Conservation (phyloP, 2,113 vertebrate genomes). For the Trochalopteron elliotii region DNA sequence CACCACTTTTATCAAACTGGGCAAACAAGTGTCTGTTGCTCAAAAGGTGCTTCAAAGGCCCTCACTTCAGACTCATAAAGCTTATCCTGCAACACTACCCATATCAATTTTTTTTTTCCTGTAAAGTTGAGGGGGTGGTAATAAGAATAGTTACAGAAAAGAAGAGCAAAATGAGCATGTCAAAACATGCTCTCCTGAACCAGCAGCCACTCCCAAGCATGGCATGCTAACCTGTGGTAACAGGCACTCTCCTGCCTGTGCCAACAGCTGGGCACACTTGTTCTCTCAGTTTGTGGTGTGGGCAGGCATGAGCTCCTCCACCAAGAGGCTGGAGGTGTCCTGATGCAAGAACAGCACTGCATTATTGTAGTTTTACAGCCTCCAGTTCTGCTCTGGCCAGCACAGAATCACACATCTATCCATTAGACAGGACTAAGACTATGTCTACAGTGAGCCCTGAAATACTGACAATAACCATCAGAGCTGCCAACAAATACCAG, state of each 20-base stretch:
- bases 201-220: background rate
- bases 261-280: background rate
- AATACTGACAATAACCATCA: background rate
- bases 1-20: background rate
- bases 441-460: background rate
- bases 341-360: fast-evolving
- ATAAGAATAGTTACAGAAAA: background rate
- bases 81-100: background rate
- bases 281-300: background rate
- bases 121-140: background rate
- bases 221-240: background rate
- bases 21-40: background rate
- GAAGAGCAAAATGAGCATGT: background rate
- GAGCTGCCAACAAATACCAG: background rate
- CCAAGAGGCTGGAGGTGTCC: background rate
- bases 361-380: background rate
- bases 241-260: background rate
- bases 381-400: background rate
- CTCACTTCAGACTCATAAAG: background rate
- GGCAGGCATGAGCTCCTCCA: background rate
- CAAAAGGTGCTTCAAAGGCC: background rate
- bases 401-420: background rate
- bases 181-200: background rate
- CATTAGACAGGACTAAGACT: background rate
- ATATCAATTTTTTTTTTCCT: background rate